phyloP scores from a whole-genome alignment of 2,888 invertebrate genomes.

The Eristalis arbustorum region DNA sequence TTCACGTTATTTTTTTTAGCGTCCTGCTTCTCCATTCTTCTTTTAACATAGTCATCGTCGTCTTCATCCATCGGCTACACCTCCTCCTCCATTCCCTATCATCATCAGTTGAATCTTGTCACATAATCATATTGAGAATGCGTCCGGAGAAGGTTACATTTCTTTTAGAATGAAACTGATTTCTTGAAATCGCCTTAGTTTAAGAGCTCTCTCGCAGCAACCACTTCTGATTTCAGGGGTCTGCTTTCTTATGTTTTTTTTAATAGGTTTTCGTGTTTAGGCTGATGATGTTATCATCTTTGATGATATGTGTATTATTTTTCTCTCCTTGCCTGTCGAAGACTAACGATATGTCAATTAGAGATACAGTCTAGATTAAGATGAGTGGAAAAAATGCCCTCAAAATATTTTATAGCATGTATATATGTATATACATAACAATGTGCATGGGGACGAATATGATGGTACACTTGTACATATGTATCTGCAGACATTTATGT shows the following conservation, averaged over 20 bases:
- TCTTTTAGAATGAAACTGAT: constrained; percentile 48
- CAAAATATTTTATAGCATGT: not conserved
- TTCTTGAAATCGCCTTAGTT: constrained; percentile 28
- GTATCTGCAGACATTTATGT: not conserved
- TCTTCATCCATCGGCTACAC: constrained; percentile 35
- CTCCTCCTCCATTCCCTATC: constrained; percentile 36
- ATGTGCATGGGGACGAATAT: not conserved
- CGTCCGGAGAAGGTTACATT: constrained; percentile 44
- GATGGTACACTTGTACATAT: not conserved
- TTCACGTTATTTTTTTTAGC: constrained; percentile 25
- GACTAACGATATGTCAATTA: constrained; percentile 9
- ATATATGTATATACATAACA: not conserved
- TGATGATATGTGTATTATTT: not conserved
- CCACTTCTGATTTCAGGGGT: not conserved
- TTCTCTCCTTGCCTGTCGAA: not conserved
- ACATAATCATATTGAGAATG: constrained; percentile 59
- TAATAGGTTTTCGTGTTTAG: not conserved
- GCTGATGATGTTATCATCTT: constrained; percentile 10
- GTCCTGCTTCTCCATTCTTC: constrained; percentile 44
- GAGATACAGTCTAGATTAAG: not conserved
- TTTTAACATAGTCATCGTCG: constrained; percentile 61
- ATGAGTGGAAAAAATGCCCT: not conserved
- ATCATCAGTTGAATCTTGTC: constrained; percentile 58
- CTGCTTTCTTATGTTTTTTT: not conserved
- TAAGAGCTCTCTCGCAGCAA: not conserved